These are phyloP conservation scores for Hydrozoanthus gracilis DNA, from an alignment of 92 coral and sea anemone genomes.

Conservation along the genomic window DNA sequence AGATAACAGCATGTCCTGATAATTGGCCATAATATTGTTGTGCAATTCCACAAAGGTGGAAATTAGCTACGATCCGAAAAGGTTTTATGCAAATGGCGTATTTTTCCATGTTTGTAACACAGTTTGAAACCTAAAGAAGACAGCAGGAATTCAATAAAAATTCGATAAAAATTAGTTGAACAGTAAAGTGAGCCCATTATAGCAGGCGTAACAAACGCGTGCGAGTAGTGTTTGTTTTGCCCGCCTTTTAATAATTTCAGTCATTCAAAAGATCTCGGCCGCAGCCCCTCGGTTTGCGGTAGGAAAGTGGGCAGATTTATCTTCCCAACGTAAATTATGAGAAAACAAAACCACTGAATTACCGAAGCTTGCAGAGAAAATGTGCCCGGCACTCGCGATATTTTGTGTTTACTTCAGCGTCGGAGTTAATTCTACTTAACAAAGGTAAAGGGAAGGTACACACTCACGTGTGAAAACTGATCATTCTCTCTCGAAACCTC, in stretches of 20 bases:
- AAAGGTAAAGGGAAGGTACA: background rate
- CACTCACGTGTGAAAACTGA: too few relatives aligned
- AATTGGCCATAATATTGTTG: background rate
- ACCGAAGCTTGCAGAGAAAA: background rate
- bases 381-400: background rate
- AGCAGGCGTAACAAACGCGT: background rate
- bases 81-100: background rate
- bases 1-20: background rate
- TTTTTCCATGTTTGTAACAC: background rate
- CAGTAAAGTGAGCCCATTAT: background rate
- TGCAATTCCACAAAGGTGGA: background rate
- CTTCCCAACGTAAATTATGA: background rate
- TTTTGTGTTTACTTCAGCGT: background rate
- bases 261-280: background rate
- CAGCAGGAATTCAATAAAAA: background rate
- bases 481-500: too few relatives aligned
- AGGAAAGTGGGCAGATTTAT: conserved; percentile 2
- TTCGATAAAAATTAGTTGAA: background rate
- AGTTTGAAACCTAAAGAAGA: background rate
- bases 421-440: background rate
- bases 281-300: background rate
- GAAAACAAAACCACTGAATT: background rate
- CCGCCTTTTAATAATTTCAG: background rate
- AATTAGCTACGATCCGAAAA: background rate
- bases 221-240: background rate